Evolutionary conservation across 2,888 invertebrate genomes (phyloP), one percentile per base, ranked within the genome.

Genomic region (Corbicula japonica): DNA sequence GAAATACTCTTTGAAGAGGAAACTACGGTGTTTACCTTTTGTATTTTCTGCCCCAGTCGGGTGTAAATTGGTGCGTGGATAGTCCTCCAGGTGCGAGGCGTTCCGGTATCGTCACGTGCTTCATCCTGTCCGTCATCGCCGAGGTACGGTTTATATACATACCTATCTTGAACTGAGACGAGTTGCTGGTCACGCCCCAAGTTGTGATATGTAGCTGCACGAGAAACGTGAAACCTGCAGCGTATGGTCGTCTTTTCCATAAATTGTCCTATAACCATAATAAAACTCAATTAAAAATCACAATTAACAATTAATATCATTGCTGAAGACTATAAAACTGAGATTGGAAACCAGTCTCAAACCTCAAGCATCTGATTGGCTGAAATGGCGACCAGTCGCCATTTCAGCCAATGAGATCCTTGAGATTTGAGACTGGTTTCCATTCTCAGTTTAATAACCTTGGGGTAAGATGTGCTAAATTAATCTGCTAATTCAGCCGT

Each of bases 141-240:
- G 26, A 38, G 2, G 81, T 81, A n/a, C 81, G 41, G 54, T 77
- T 81, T 6, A 68, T 34, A 44, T 77, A 81, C 38, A 38, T 54
- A 10, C 74, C 75, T 41, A 71, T 48, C 21, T 75, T 79, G 48
- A 79, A 75, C 41, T 63, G 60, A 6, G 79, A 66, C 32, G 54
- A 35, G 48, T 46, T 62, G 28, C 62, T 56, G 2, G 76, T 83
- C 2, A 58, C 41, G 6, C 70, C 76, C 82, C 82, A 83, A 0
- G 76, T 66, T 6, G 78, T 83, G 23, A 83, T 38, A 34, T 76
- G 79, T 15, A 83, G 26, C n/a, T 83, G 68, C 12, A 79, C 79
- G 0, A 54, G 23, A 30, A 83, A 76, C 3, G 32, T 60, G 46
- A 65, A 76, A 18, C 82, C 82, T 21, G 82, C 76, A 3, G 82